Evolutionary conservation across 2,113 vertebrate genomes (phyloP), one percentile per base, ranked within the genome.

Genomic region (Eidolon helvum): DNA sequence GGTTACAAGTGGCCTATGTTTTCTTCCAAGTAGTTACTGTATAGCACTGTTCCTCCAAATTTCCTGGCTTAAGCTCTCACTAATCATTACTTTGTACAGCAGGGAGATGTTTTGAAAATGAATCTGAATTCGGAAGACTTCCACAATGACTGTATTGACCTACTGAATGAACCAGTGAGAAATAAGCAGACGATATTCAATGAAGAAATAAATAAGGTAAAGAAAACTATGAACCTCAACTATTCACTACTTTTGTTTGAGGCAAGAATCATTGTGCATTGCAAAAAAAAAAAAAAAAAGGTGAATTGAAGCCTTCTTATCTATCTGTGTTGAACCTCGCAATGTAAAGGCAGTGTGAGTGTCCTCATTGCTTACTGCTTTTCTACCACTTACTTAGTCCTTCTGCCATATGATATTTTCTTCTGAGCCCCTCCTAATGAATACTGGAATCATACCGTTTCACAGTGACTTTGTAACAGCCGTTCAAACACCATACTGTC

Each of bases 31-130:
- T 45, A 50, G 10, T 82, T 94, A 65, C 68, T 48, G 10, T 57
- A 22, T 74, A 28, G 28, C 26, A 38, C 40, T 78, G 50, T 94
- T 91, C 59, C 50, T 78, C 30, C 89, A 68, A 5, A n/a, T 92
- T 78, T 43, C 15, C 68, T 95, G 71, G 40, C n/a, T 38, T 48
- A n/a, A 26, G 50, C 45, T 38, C 19, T 95, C 96, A 89, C 22
- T 92, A 69, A n/a, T 40, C 75, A 87, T 97, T 12, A 72, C 83
- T 98, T 97, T 84, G 45, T 16, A 0, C 91, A 61, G 75, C 97
- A 98, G 98, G 95, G 98, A 94, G 74, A 53, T 5, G 59, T 86
- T 87, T 53, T 92, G 80, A 96, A 94, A 74, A 63, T 84, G 91
- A 96, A 94, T 30, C 35, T 71, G 16, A 24, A 74, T 87, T 79